These are phyloP conservation scores for Drosophila ustulata DNA, from an alignment of 2,888 invertebrate species.

Conservation along the genomic window DNA sequence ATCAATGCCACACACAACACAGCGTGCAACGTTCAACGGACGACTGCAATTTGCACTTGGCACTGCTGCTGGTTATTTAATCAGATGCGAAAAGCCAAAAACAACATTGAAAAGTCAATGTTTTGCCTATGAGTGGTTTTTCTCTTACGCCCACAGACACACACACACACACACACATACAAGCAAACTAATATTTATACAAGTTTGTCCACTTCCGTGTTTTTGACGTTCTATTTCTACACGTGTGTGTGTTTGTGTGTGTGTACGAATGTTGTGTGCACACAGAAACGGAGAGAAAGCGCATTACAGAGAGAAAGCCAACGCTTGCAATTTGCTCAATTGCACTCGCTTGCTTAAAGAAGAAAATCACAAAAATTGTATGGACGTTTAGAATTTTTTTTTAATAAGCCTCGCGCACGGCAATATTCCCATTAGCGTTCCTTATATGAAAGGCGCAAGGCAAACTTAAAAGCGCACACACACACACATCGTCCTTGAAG, in stretches of 20 bases:
- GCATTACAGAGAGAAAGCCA: slow-evolving; percentile 69
- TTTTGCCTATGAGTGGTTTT: slow-evolving; percentile 34
- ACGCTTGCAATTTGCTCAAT: slow-evolving; percentile 51
- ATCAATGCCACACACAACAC: background rate
- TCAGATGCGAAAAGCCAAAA: slow-evolving; percentile 50
- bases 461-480: slow-evolving; percentile 30
- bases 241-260: slow-evolving; percentile 6
- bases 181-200: slow-evolving; percentile 59
- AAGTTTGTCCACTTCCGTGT: slow-evolving; percentile 69
- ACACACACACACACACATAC: slow-evolving; percentile 9
- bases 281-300: slow-evolving; percentile 65
- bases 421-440: slow-evolving; percentile 42
- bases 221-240: slow-evolving; percentile 60
- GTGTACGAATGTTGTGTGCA: slow-evolving; percentile 20
- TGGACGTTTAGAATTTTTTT: slow-evolving; percentile 43
- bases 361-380: slow-evolving; percentile 21
- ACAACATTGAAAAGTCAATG: slow-evolving; percentile 66
- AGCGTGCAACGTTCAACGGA: slow-evolving; percentile 21
- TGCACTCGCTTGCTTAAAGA: slow-evolving; percentile 38
- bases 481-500: slow-evolving; percentile 64
- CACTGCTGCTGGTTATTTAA: slow-evolving; percentile 70
- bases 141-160: slow-evolving; percentile 29
- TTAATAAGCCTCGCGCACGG: slow-evolving; percentile 28
- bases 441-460: slow-evolving; percentile 51
- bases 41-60: slow-evolving; percentile 55